Base-by-base conservation (phyloP, 1,140 invertebrate genomes). In the Semibalanus balanoides region DNA sequence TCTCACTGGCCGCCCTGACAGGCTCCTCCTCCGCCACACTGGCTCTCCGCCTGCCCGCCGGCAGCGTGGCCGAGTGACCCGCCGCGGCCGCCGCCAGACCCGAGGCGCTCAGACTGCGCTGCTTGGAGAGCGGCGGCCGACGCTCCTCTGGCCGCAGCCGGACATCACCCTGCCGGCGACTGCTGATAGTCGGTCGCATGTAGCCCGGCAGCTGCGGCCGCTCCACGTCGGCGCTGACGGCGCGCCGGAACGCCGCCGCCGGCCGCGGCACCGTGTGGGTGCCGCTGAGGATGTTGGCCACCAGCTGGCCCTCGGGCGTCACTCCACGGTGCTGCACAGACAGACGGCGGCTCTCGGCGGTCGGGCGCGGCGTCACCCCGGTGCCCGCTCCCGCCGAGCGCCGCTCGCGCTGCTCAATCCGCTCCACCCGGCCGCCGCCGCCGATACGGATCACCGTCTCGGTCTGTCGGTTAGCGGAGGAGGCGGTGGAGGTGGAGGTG, bases 181-280 rank as follows among this genome's bases (percentile, higher is more conserved):
- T 77, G 29, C 77, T 77, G 22, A 74, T 64, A 7, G 78, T 79
- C 29, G 78, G 78, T 19, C 76, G 75, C 78, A 79, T 79, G 35
- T 79, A 79, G 14, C 74, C 76, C n/a, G 78, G 78, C 31, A 75
- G 73, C 19, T 77, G 74, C 27, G 71, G 75, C 7, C 75, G 64
- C 0, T 35, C 30, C 28, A n/a, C 25, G 9, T 25, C 71, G n/a
- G n/a, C 70, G 71, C 3, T 74, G 51, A 19, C 51, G 51, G 14
- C 11, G 9, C 51, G 51, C 1, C 51, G 51, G 7, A 25, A 1
- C 14, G 51, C 51, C 51, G 51, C 51, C 51, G 51, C 51, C 51
- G 51, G 51, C 22, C 51, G 9, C 11, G 51, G 51, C 51, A 64
- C 51, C 22, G 51, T 64, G 22, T 64, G 51, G 1, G 51, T 64